Percentiles rank a stretch among this genome's conserved stretches.
Conservation (phyloP, 2,113 vertebrate species). For the Peromyscus leucopus region DNA sequence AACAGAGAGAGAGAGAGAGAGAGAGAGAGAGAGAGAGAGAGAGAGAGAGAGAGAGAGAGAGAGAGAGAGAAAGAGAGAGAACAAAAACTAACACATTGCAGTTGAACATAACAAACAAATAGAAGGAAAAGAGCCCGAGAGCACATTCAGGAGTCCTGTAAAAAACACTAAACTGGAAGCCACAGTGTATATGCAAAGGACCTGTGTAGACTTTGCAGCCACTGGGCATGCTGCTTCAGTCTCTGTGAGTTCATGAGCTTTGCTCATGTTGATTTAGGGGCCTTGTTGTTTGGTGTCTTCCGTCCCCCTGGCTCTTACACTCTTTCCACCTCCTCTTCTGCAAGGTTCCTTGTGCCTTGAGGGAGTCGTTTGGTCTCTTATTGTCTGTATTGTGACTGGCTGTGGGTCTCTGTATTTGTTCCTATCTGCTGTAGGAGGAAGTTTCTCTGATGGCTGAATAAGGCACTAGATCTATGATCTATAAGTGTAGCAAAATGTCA, state of each 20-base stretch:
- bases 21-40: no score
- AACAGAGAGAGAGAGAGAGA: no score
- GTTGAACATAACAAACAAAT: not conserved
- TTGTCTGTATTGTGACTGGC: not conserved
- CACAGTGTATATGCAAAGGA: no score
- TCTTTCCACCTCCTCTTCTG: not conserved
- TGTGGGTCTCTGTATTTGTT: not conserved
- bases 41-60: no score
- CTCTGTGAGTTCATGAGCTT: not conserved
- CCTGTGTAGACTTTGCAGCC: not conserved
- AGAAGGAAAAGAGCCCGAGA: not conserved
- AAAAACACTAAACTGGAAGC: not conserved
- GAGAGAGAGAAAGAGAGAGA: no score
- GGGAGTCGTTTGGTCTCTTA: not conserved
- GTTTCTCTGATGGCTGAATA: not conserved
- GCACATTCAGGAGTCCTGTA: not conserved
- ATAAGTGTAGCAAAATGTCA: not conserved
- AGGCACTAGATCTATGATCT: not conserved
- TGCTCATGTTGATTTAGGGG: not conserved
- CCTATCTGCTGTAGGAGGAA: not conserved
- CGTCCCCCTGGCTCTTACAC: not conserved
- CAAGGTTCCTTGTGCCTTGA: not conserved
- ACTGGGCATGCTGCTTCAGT: not conserved
- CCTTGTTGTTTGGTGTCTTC: not conserved
- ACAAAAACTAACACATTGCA: not conserved